phyloP scores from a whole-genome alignment of 2,888 invertebrate genomes.

The Hyles lineata region DNA sequence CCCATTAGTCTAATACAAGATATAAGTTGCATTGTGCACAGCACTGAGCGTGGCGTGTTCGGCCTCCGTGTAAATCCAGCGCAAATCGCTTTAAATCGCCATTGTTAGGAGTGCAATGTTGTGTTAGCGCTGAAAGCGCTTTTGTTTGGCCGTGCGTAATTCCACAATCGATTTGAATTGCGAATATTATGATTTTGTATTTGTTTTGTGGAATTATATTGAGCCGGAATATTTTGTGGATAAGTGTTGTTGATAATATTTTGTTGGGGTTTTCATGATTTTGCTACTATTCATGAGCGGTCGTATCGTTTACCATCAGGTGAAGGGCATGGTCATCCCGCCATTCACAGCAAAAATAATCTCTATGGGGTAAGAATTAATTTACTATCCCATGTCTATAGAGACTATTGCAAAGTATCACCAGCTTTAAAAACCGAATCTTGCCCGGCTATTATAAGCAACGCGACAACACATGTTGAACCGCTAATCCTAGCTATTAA shows the following conservation, averaged over 20 bases:
- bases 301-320: no score
- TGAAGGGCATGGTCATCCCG: no score
- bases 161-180: constrained; percentile 19
- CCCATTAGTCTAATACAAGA: neutral
- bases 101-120: constrained; percentile 46
- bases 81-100: constrained; percentile 39
- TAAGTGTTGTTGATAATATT: no score
- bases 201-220: neutral
- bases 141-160: constrained; percentile 31
- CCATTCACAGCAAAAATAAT: no score
- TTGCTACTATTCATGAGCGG: no score
- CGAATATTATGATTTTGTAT: neutral
- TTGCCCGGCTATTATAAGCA: constrained; percentile 9
- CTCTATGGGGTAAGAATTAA: no score
- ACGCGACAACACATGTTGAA: constrained; percentile 29
- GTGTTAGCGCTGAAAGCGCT: constrained; percentile 35
- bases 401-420: neutral
- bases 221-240: neutral
- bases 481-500: constrained; percentile 20
- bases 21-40: constrained; percentile 19
- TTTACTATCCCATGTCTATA: no score
- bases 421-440: neutral
- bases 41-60: constrained; percentile 27
- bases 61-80: constrained; percentile 41
- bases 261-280: no score